Evolutionary conservation across 2,797 vertebrate species (phyloP), one percentile per base, ranked within the genome.

Genomic region (Cichlasoma orientale): DNA sequence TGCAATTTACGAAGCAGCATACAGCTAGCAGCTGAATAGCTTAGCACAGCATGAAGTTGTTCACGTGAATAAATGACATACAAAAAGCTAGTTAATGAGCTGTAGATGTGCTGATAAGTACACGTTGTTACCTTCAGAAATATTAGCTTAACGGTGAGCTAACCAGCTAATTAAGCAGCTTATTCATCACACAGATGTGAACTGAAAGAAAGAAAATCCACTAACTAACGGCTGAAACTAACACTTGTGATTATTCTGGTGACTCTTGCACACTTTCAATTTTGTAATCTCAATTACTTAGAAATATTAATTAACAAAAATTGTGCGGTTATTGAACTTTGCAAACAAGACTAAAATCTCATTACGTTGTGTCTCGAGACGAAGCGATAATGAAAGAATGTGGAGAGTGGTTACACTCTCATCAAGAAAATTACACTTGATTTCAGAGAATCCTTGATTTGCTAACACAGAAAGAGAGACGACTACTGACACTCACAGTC

Each of bases 361-460:
- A 68, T 50, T 68, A 50, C 47, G 25, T 3, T 31, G 21, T 10
- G 16, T 58, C 38, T 41, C 7, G 54, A 77, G 23, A 52, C 6
- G 61, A 56, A 44, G 33, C 18, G 57, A 56, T 41, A 19, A 68
- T 21, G 27, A 23, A 50, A 50, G 63, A 68, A n/a, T 31, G 44
- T 68, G 44, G 4, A 50, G 63, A 18, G 10, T 61, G 1, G 18
- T 36, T 10, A 10, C 53, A 11, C 53, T 75, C 25, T 25, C 33
- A 82, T 75, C 38, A 77, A 44, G 61, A 79, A 79, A 70, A 31
- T 23, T 0, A 56, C 57, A 74, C 23, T 59, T 74, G 38, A 79
- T 82, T 83, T 66, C 56, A 74, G n/a, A 59, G 75, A 74, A 70
- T 5, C 78, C 41, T 83, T 33, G 31, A 33, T 33, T 8, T 33